phyloP scores from a whole-genome alignment of 2,888 invertebrate genomes.

The Adela reaumurella region DNA sequence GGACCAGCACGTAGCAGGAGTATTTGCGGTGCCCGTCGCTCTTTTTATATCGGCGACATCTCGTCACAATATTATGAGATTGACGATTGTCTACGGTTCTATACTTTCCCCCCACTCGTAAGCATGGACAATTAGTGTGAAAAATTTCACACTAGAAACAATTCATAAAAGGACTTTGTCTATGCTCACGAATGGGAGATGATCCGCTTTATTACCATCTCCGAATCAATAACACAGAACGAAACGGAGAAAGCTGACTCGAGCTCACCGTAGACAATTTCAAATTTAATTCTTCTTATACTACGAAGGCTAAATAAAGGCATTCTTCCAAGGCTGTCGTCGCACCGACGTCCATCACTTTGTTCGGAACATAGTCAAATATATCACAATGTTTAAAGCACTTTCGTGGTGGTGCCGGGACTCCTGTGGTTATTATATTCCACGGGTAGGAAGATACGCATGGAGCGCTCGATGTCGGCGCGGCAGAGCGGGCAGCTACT shows the following conservation, averaged over 20 bases:
- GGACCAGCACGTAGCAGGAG: no score
- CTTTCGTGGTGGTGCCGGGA: conserved; percentile 19
- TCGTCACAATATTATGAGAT: no score
- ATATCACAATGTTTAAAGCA: conserved; percentile 30
- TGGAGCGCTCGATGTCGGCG: conserved; percentile 63
- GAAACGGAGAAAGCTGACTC: no score
- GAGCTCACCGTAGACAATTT: no score
- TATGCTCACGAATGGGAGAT: no score
- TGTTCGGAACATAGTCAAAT: background rate
- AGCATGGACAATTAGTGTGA: background rate
- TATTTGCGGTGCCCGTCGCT: no score
- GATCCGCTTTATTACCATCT: no score
- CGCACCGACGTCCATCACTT: conserved; percentile 19
- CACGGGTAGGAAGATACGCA: conserved; percentile 68
- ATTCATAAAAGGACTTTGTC: no score
- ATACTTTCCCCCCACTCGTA: background rate
- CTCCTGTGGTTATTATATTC: conserved; percentile 44
- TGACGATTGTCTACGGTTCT: no score
- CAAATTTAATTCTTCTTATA: background rate
- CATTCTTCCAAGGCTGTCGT: conserved; percentile 26
- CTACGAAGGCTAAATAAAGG: conserved; percentile 14
- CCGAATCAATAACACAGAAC: no score
- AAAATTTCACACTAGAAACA: background rate
- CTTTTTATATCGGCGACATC: no score
- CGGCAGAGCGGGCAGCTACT: conserved; percentile 74